Percentiles rank a stretch among this genome's conserved stretches.
Evolutionary conservation across 1,140 invertebrate species (phyloP).

Genomic region (Drosophila simulans): DNA sequence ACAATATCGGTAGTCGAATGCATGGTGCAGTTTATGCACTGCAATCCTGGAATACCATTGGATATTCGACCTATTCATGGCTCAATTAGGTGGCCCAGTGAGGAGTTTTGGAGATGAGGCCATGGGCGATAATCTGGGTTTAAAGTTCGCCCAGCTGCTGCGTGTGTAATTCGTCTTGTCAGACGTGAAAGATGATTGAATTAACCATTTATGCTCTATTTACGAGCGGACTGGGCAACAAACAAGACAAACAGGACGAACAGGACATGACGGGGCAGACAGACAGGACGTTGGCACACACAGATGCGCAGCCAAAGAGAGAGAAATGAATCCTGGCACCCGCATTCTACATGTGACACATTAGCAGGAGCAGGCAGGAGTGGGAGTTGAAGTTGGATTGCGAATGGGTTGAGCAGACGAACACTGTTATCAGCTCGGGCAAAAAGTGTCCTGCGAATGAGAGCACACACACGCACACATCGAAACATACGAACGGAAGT

Average conservation of each 20-base stretch:
- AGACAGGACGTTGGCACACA: conserved; percentile 36
- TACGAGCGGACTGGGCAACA: conserved; percentile 32
- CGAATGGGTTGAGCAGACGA: conserved; percentile 9
- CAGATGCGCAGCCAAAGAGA: background rate
- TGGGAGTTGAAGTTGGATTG: background rate
- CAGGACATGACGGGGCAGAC: conserved; percentile 38
- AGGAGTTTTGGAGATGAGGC: background rate
- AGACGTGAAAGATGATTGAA: conserved; percentile 67
- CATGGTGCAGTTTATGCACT: conserved; percentile 8
- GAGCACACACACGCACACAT: conserved; percentile 16
- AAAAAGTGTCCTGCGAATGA: conserved; percentile 70
- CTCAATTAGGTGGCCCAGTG: conserved; percentile 29
- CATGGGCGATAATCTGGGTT: background rate
- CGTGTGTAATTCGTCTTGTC: conserved; percentile 57
- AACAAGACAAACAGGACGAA: conserved; percentile 51
- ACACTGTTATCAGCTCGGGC: conserved; percentile 68
- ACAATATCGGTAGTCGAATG: background rate
- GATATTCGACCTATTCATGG: conserved; percentile 28
- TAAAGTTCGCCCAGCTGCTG: conserved; percentile 21
- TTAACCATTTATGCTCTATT: conserved; percentile 75
- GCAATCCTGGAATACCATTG: conserved; percentile 7
- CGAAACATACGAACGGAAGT: conserved; percentile 47
- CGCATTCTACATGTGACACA: conserved; percentile 67
- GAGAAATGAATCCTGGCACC: conserved; percentile 48
- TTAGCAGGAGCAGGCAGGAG: conserved; percentile 27